Conservation (phyloP, 2,797 vertebrate genomes). For the Poeciliopsis infans region DNA sequence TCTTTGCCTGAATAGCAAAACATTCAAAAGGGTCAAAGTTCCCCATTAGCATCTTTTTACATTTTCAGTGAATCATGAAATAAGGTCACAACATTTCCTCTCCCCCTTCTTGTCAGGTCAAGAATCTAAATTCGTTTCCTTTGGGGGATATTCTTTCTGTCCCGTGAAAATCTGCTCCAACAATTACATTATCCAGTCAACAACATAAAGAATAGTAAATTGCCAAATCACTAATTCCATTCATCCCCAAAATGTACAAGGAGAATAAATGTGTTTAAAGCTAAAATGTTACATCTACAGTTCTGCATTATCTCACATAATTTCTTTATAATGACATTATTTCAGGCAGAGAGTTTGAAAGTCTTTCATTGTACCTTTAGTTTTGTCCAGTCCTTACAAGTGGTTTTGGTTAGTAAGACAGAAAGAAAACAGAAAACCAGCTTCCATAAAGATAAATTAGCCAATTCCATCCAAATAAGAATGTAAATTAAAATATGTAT, state of each 20-base stretch:
- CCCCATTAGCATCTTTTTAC: no score
- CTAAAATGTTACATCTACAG: neutral
- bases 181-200: no score
- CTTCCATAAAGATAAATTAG: neutral
- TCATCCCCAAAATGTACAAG: neutral
- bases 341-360: neutral
- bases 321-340: neutral
- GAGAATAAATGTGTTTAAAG: neutral
- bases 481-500: neutral
- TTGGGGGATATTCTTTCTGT: no score
- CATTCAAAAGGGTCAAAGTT: no score
- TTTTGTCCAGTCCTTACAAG: neutral
- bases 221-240: no score
- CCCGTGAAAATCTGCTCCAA: no score
- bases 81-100: no score
- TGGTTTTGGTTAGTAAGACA: neutral
- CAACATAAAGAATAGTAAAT: no score
- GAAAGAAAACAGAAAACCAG: neutral
- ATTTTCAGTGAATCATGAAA: no score
- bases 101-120: no score
- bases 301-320: neutral
- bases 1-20: no score
- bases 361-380: neutral
- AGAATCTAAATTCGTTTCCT: no score
- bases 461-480: neutral